Evolutionary conservation across 2,113 vertebrate species (phyloP), one percentile per base, ranked within the genome.

Genomic region (Camelus dromedarius): DNA sequence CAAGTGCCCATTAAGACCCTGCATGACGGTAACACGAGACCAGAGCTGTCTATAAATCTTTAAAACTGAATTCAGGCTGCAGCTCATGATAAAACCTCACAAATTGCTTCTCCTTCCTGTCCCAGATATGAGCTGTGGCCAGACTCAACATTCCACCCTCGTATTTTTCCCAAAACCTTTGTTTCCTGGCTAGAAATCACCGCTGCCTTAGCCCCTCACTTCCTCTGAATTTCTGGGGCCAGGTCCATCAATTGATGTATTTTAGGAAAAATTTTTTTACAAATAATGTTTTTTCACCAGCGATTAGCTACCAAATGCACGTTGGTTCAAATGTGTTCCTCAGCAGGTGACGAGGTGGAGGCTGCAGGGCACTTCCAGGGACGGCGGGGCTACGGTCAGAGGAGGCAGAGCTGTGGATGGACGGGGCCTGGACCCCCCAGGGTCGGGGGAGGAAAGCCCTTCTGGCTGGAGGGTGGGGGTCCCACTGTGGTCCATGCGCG

Each of bases 331-430:
- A 38, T 13, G 2, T 24, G 69, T 22, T 10, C 69, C 35, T 70
- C 20, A 13, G 35, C 35, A 35, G 20, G 35, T 19, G 4, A 35
- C n/a, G 2, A 12, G 67, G 24, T 0, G 24, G 22, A 42, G 52
- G 16, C 24, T 0, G 15, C 35, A 5, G 13, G 42, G 15, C 5
- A 5, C 22, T 9, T 5, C 14, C 1, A 6, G 35, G 28, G 35
- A 11, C 1, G 52, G n/a, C 1, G n/a, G 5, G 35, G 22, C 9
- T 5, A 1, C 0, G 2, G 54, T 10, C 54, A 12, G 54, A 20
- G 24, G 24, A 42, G 35, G 35, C 8, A 3, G 9, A 5, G 3
- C 35, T 2, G 24, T 19, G 26, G 35, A 42, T 1, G 15, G 0
- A 42, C 4, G 38, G 9, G 56, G 52, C n/a, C 8, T 5, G 77